Conservation (phyloP, 2,888 invertebrate genomes). For the Ptychoptera contaminata region DNA sequence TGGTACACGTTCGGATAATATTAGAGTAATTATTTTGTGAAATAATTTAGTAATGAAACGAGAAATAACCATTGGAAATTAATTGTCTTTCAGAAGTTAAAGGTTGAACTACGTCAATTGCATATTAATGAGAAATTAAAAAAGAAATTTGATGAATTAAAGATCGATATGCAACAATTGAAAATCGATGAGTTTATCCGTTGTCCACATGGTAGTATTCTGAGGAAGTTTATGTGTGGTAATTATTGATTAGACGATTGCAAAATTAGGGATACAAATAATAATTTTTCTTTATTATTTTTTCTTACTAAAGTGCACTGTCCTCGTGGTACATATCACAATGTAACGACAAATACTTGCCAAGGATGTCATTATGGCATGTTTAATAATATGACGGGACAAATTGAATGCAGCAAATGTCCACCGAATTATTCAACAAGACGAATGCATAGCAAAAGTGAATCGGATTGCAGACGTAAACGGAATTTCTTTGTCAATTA, state of each 20-base stretch:
- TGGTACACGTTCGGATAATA: conserved; percentile 17
- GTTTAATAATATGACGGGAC: conserved; percentile 40
- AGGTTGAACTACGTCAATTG: conserved; percentile 12
- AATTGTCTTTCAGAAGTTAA: not conserved
- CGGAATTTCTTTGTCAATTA: not conserved
- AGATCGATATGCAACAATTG: conserved; percentile 14
- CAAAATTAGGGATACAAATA: no score
- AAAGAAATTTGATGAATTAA: conserved; percentile 11
- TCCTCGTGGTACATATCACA: conserved; percentile 46
- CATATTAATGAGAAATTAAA: conserved; percentile 13
- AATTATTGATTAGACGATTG: conserved; percentile 13
- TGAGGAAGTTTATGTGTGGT: conserved; percentile 40
- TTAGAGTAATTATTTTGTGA: not conserved
- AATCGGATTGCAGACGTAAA: conserved; percentile 39
- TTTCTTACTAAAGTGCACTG: conserved; percentile 37
- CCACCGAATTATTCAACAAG: conserved; percentile 41
- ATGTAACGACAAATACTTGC: conserved; percentile 36
- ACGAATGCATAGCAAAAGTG: conserved; percentile 30
- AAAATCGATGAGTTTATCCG: conserved; percentile 16
- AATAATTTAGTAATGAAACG: conserved; percentile 12
- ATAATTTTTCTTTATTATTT: conserved; percentile 5
- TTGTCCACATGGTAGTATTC: conserved; percentile 38
- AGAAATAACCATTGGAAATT: not conserved
- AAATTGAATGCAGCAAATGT: conserved; percentile 37
- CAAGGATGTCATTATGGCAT: conserved; percentile 40